These are phyloP conservation scores for Macrotus californicus DNA, from an alignment of 2,113 vertebrate genomes.

Conservation along the genomic window DNA sequence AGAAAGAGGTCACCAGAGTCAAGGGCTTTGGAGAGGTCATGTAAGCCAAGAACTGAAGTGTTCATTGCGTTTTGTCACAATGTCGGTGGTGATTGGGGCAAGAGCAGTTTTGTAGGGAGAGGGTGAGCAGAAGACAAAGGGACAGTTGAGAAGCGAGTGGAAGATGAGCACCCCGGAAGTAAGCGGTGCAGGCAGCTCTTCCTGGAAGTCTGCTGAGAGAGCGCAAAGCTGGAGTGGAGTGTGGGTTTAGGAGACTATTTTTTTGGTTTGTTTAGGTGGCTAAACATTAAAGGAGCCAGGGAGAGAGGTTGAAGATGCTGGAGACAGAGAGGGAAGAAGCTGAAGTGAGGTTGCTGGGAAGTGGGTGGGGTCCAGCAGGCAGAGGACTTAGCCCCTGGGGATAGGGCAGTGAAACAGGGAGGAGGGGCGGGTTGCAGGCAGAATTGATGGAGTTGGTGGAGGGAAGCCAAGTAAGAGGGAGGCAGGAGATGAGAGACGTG, in stretches of 20 bases:
- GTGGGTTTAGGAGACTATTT: not conserved
- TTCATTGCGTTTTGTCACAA: not conserved
- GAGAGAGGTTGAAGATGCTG: not conserved
- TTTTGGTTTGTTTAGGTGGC: not conserved
- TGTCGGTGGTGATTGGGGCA: not conserved
- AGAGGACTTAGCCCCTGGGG: not conserved
- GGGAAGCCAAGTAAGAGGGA: not conserved
- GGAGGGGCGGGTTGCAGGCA: accelerated
- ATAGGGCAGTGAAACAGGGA: not conserved
- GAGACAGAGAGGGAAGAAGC: not conserved
- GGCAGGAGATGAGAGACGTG: not conserved
- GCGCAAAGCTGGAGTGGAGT: not conserved
- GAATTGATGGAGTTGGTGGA: not conserved
- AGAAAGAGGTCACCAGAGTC: not conserved
- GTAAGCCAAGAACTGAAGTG: not conserved
- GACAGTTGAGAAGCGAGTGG: not conserved
- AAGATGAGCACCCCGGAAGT: not conserved
- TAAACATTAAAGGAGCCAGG: not conserved
- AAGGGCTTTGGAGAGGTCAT: not conserved
- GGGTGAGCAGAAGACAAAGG: not conserved
- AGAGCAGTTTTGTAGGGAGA: not conserved
- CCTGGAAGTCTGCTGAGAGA: not conserved
- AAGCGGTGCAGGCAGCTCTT: not conserved
- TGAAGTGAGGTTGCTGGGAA: not conserved
- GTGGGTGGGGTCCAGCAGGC: too few species aligned